Conservation (phyloP, 2,113 vertebrate species). For the Pteropus alecto region DNA sequence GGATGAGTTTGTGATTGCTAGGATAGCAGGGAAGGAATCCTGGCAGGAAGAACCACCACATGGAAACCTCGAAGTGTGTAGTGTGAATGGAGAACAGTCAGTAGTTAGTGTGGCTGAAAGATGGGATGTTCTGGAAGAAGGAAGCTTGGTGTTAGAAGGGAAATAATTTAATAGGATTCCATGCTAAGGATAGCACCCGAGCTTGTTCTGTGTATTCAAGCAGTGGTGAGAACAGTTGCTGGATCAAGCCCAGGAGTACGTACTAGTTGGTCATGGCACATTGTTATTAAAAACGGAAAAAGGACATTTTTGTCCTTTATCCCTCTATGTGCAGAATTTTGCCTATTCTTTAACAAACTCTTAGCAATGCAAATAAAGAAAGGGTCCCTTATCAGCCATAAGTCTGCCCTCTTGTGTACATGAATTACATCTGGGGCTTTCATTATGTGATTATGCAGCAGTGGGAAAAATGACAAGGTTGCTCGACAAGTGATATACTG, state of each 20-base stretch:
- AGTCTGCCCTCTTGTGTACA: slow-evolving; percentile 35
- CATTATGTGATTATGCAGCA: slow-evolving; percentile 41
- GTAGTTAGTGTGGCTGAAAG: not conserved
- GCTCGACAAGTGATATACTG: not conserved
- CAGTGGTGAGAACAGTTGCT: not conserved
- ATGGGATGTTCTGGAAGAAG: not conserved
- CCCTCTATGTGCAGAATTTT: not conserved
- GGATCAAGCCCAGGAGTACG: not conserved
- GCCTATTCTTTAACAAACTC: slow-evolving; percentile 17
- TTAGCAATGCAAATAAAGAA: slow-evolving; percentile 43
- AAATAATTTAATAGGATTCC: not conserved
- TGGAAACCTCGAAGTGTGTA: not conserved
- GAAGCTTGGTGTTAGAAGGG: not conserved
- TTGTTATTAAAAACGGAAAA: slow-evolving; percentile 20
- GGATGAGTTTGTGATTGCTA: not conserved
- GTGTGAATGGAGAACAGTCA: not conserved
- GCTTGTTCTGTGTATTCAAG: not conserved
- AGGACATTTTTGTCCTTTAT: not conserved
- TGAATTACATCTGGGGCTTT: slow-evolving; percentile 38
- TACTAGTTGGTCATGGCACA: not conserved
- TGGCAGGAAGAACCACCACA: not conserved
- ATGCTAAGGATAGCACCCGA: not conserved
- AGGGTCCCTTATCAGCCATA: not conserved
- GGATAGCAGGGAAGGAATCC: not conserved
- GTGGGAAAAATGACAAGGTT: slow-evolving; percentile 16